These are phyloP conservation scores for Callocephalon fimbriatum DNA, from an alignment of 2,113 vertebrate species.

Conservation along the genomic window DNA sequence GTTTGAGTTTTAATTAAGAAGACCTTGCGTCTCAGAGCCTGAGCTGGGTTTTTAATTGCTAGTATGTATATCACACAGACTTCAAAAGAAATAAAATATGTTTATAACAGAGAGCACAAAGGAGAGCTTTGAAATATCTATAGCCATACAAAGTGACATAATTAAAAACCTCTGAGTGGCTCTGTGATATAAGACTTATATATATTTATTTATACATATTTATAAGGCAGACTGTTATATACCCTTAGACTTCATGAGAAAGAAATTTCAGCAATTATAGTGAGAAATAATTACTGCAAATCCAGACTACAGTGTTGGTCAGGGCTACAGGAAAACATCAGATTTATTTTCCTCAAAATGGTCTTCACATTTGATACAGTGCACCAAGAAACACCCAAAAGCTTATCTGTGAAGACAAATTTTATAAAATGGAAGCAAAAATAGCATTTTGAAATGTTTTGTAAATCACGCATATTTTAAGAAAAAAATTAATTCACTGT, in stretches of 20 bases:
- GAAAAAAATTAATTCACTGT: slow-evolving; percentile 29
- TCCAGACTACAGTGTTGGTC: not conserved
- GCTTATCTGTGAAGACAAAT: not conserved
- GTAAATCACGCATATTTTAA: not conserved
- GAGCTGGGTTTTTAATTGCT: slow-evolving; percentile 93
- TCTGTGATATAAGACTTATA: slow-evolving; percentile 84
- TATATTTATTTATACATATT: slow-evolving; percentile 76
- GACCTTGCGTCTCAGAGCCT: slow-evolving; percentile 90
- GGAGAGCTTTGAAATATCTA: slow-evolving; percentile 91
- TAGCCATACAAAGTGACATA: slow-evolving; percentile 90
- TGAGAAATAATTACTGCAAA: slow-evolving; percentile 62
- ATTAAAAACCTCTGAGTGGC: slow-evolving; percentile 90
- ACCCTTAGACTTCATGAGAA: slow-evolving; percentile 54
- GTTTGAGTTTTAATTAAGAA: slow-evolving; percentile 97
- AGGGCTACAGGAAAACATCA: slow-evolving; percentile 1
- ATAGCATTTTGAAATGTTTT: slow-evolving; percentile 17
- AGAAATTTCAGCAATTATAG: slow-evolving; percentile 35
- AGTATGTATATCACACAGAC: slow-evolving; percentile 92
- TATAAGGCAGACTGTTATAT: slow-evolving; percentile 54
- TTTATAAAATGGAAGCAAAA: slow-evolving; percentile 35
- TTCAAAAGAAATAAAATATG: slow-evolving; percentile 93
- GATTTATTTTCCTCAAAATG: slow-evolving; percentile 1
- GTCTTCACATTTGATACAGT: not conserved
- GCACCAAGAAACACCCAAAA: not conserved
- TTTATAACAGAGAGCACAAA: slow-evolving; percentile 92